Base-by-base conservation (phyloP, 2,888 invertebrate genomes). In the Microctonus hyperodae region DNA sequence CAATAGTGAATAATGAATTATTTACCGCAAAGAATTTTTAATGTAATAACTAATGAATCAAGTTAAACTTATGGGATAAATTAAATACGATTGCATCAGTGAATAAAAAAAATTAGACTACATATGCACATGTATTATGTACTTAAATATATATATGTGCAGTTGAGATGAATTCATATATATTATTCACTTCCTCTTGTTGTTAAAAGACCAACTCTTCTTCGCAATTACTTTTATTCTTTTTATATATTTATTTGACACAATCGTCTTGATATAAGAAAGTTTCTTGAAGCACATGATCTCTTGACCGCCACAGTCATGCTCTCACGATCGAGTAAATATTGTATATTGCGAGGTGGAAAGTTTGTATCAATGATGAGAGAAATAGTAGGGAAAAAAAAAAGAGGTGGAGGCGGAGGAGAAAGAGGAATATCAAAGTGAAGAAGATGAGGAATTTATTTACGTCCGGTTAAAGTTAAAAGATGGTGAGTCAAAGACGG, bases 171-270 rank as follows among this genome's bases (percentile, higher is more conserved):
- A 44, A 44, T 44, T 44, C 16, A 77, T 75, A 76, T 78, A 78
- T 78, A 78, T 78, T 74, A 71, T 73, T 71, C 73, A 78, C 78
- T 78, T 78, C 78, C 78, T 77, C 71, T 44, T 23, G 23, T 31
- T 13, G 16, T 44, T 16, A 25, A 53, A 13, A 31, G 44, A 31
- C 55, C 33, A 23, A 13, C 61, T 33, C 50, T 28, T 25, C 58
- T 35, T 50, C 31, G 23, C 10, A 48, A 37, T 57, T 44, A 20
- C 59, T 35, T 65, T 44, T 25, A 57, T 59, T 40, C 63, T 40
- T 16, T 33, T 50, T 40, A 31, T 63, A 44, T 65, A 22, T 60
- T 65, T 60, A 59, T 65, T 56, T 60, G 53, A 61, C 55, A 31
- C 44, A 66, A 53, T 62, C 25, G 28, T 20, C 23, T 62, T 22